Evolutionary conservation across 2,888 invertebrate genomes (phyloP).

Genomic region (Drosophila melanosoma): DNA sequence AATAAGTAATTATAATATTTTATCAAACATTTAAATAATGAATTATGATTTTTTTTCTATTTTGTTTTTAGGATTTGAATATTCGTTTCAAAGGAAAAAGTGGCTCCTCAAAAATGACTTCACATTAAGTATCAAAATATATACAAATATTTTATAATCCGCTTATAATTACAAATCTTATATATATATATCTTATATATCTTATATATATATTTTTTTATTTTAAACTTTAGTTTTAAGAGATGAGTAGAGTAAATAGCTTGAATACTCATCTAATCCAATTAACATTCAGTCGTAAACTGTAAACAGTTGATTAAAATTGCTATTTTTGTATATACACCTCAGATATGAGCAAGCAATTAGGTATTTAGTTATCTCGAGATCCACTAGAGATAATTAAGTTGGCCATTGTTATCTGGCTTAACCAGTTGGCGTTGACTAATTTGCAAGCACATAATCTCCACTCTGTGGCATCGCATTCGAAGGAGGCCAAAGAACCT

Average conservation of each 20-base stretch:
- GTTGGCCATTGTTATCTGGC: slow-evolving; percentile 23
- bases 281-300: not conserved
- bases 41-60: not conserved
- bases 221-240: no score
- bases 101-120: no score
- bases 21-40: not conserved
- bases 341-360: not conserved
- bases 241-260: not conserved
- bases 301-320: not conserved
- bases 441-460: slow-evolving; percentile 40
- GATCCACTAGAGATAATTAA: slow-evolving; percentile 8
- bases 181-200: no score
- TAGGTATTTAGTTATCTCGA: slow-evolving; percentile 19
- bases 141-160: not conserved
- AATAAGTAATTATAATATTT: not conserved
- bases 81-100: not conserved
- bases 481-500: slow-evolving; percentile 56
- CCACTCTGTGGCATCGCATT: slow-evolving; percentile 19
- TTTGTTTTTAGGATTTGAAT: not conserved
- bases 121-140: not conserved
- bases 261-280: not conserved
- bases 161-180: not conserved
- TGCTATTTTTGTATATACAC: slow-evolving; percentile 3
- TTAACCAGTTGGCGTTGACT: slow-evolving; percentile 40
- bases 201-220: no score